phyloP scores from a whole-genome alignment of 2,113 vertebrate species.

The Sus scrofa region DNA sequence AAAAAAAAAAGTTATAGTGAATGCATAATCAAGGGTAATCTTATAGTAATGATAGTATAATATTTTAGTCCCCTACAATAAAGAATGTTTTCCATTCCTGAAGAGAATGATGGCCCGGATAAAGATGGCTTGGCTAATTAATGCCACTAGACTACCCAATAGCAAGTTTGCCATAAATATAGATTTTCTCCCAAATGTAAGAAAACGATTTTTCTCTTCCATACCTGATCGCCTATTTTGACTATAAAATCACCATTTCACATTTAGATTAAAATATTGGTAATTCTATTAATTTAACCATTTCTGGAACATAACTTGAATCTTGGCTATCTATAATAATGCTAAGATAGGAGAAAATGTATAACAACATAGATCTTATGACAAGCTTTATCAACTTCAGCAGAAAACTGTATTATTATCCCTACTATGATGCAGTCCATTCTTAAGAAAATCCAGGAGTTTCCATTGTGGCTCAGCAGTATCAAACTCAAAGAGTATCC shows the following conservation, averaged over 20 bases:
- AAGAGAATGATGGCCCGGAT: not conserved
- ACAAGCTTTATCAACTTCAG: constrained; percentile 5
- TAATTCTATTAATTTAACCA: constrained; percentile 31
- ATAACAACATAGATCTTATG: not conserved
- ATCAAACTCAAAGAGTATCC: no score
- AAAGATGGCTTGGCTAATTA: not conserved
- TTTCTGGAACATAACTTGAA: constrained; percentile 24
- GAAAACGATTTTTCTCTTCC: not conserved
- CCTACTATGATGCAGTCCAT: not conserved
- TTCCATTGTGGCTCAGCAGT: no score
- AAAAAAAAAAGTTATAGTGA: not conserved
- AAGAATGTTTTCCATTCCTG: not conserved
- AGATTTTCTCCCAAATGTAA: constrained; percentile 23
- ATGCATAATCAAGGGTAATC: not conserved
- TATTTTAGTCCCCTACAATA: not conserved
- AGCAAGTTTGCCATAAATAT: not conserved
- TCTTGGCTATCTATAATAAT: not conserved
- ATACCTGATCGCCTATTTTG: not conserved
- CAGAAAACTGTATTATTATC: not conserved
- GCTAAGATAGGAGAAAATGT: not conserved
- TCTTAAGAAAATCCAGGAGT: not conserved
- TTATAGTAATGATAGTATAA: not conserved
- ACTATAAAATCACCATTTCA: constrained; percentile 10
- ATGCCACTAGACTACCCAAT: not conserved
- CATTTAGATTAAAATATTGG: not conserved